These are phyloP conservation scores for Bombus waltoni DNA, from an alignment of 1,140 invertebrate species.

Conservation along the genomic window DNA sequence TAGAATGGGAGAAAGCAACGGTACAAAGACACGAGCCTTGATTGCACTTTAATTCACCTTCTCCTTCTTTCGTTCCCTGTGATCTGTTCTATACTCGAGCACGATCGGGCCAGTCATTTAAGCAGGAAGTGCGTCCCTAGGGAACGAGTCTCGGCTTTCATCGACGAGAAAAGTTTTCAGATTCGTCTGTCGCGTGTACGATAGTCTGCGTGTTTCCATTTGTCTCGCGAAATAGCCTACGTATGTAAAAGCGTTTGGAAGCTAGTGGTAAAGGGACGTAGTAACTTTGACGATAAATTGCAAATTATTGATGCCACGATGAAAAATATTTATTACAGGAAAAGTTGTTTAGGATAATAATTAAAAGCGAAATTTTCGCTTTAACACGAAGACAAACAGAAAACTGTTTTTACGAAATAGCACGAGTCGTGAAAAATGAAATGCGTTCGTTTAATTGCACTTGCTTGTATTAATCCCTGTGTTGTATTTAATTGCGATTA, in stretches of 20 bases:
- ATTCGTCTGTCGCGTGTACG: conserved; percentile 71
- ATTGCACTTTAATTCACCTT: conserved; percentile 65
- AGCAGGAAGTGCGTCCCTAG: conserved; percentile 75
- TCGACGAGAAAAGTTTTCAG: conserved; percentile 76
- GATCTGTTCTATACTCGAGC: conserved; percentile 58
- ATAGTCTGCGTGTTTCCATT: conserved; percentile 62
- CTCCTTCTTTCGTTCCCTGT: conserved; percentile 32
- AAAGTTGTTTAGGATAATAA: too few relatives aligned
- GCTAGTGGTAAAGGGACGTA: too few relatives aligned
- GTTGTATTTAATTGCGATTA: too few relatives aligned
- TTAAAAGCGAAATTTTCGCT: too few relatives aligned
- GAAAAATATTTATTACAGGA: too few relatives aligned
- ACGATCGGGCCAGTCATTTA: conserved; percentile 70
- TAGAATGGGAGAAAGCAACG: conserved; percentile 38
- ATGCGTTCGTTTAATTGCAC: too few relatives aligned
- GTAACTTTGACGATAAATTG: too few relatives aligned
- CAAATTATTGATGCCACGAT: too few relatives aligned
- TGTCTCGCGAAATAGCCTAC: background rate
- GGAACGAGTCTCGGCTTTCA: conserved; percentile 65
- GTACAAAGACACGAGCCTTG: conserved; percentile 60
- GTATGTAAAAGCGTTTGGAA: rapidly evolving
- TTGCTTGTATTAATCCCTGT: too few relatives aligned
- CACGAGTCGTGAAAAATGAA: too few relatives aligned
- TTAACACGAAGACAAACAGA: too few relatives aligned
- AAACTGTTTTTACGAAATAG: too few relatives aligned